A percentile compares a stretch with the other conserved stretches of the same genome.
Conservation (phyloP, 2,888 invertebrate genomes). For the Euspilapteryx auroguttella region DNA sequence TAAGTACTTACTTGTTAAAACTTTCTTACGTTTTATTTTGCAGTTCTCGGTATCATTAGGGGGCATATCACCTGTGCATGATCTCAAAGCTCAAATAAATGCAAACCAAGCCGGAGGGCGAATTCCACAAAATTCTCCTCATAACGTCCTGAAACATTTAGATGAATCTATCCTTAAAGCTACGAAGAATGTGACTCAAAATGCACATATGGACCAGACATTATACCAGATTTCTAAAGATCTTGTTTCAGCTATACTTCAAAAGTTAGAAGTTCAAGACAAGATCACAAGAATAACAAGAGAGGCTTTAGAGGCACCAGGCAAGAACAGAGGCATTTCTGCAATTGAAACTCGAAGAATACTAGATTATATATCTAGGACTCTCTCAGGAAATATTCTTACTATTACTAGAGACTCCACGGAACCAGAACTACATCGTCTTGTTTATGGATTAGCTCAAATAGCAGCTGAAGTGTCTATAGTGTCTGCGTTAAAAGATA, state of each 20-base stretch:
- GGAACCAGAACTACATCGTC: conserved; percentile 46
- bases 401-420: conserved; percentile 40
- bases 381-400: conserved; percentile 41
- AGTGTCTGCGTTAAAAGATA: conserved; percentile 45
- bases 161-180: conserved; percentile 31
- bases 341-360: conserved; percentile 50
- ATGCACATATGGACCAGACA: conserved; percentile 39
- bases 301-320: conserved; percentile 45
- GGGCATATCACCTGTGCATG: conserved; percentile 45
- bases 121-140: conserved; percentile 25
- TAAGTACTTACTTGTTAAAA: too few relatives aligned
- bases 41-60: too few relatives aligned
- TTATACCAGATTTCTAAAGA: conserved; percentile 46
- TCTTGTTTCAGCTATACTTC: conserved; percentile 39
- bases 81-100: conserved; percentile 26
- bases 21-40: too few relatives aligned
- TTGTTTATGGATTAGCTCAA: conserved; percentile 49
- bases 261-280: conserved; percentile 46
- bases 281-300: conserved; percentile 48
- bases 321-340: conserved; percentile 43
- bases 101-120: conserved; percentile 18
- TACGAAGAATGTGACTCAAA: conserved; percentile 44
- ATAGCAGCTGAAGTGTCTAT: conserved; percentile 50
- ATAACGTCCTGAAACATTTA: conserved; percentile 34
- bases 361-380: conserved; percentile 46